Percentiles rank a stretch among this genome's conserved stretches.
Evolutionary conservation across 1,140 invertebrate species (phyloP).

Genomic region (Adoxophyes honmai): DNA sequence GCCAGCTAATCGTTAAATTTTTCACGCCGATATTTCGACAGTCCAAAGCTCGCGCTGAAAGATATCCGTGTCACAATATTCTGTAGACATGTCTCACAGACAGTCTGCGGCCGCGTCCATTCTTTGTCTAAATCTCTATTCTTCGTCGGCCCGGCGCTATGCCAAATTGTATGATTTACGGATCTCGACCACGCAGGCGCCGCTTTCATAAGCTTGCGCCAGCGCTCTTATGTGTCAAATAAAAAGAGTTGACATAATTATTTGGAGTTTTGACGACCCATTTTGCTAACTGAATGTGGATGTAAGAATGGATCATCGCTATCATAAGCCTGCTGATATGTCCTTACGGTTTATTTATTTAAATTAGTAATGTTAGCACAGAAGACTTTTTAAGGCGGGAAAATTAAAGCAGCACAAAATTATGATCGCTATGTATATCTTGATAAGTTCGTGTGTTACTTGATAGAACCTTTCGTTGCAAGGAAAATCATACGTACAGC

Average conservation of each 20-base stretch:
- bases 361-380: no score
- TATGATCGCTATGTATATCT: no score
- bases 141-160: slow-evolving; percentile 44
- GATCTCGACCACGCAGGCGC: slow-evolving; percentile 43
- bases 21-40: background rate
- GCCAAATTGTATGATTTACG: slow-evolving; percentile 66
- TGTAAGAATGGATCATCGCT: no score
- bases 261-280: slow-evolving; percentile 19
- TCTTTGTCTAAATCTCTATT: slow-evolving; percentile 23
- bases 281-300: no score
- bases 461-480: no score
- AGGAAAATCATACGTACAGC: no score
- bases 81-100: background rate
- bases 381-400: no score
- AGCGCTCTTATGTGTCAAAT: slow-evolving; percentile 35
- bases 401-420: no score
- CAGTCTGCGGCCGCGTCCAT: background rate
- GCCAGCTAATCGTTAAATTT: no score
- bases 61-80: slow-evolving; percentile 7
- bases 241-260: slow-evolving; percentile 25
- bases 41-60: background rate
- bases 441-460: no score
- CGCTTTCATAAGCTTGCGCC: slow-evolving; percentile 44
- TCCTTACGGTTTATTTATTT: no score
- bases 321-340: no score